Evolutionary conservation across 2,113 vertebrate species (phyloP), one percentile per base, ranked within the genome.

Genomic region (Paradoxurus hermaphroditus): DNA sequence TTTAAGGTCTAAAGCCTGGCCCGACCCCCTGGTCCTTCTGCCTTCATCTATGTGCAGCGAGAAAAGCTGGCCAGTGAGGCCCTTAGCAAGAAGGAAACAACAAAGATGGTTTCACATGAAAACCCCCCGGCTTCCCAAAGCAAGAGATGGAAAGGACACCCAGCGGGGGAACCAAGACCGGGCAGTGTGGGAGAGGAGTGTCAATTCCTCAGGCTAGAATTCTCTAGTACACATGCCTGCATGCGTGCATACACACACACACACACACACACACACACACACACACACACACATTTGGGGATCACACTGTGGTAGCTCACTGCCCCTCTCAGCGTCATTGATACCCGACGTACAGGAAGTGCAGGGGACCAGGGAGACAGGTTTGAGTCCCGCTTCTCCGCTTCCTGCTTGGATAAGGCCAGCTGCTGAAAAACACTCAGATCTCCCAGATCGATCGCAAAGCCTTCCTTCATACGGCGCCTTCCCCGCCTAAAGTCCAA

Each of bases 171-270:
- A 14, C 21, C 44, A 44, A 90, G n/a, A 53, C 49, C 0, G 5
- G 36, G 34, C 1, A 15, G 59, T 1, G 3, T 25, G 67, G 36
- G 56, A 39, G 25, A 41, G 27, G 62, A 59, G 51, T 9, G 27
- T 7, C 23, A 78, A 78, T 77, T 81, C 53, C 53, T 85, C 70
- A 46, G 27, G 7, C 14, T 18, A 0, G 65, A 46, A 59, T n/a
- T 41, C 63, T 78, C 19, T 23, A 25, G 18, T n/a, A 12, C 23
- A 39, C 1, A 2, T 23, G 46, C 25, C 11, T 8, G 21, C n/a
- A 39, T 13, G 15, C 1, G 4, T 49, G 27, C 4, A 0, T 29
- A 10, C 14, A 23, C 0, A 10, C 31, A 19, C 6, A 4, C 41
- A 70, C 46, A 39, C 0, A 5, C 62, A 19, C 27, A 11, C 4